Percentiles rank a stretch among this genome's conserved stretches.
These are phyloP conservation scores for Physella acuta DNA, from an alignment of 1,140 invertebrate genomes.

Conservation along the genomic window DNA sequence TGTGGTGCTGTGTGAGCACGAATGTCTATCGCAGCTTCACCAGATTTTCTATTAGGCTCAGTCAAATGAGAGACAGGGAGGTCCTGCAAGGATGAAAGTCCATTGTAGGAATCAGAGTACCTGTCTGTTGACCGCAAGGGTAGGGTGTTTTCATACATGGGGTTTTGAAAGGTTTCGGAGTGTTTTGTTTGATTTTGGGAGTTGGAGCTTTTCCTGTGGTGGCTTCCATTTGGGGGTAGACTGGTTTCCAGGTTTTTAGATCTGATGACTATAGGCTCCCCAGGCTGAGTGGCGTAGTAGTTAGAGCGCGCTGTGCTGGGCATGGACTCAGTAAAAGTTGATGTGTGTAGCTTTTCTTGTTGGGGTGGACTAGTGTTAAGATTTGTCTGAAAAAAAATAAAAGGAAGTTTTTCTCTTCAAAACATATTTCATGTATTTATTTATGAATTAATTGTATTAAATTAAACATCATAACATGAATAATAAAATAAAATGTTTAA, in stretches of 20 bases:
- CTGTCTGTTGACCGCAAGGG: neutral
- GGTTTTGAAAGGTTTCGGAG: conserved; percentile 7
- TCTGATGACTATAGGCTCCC: conserved; percentile 29
- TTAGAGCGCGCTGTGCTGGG: conserved; percentile 10
- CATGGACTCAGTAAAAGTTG: conserved; percentile 20
- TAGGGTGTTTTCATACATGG: neutral
- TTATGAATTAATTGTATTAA: neutral
- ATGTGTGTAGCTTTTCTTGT: conserved; percentile 16
- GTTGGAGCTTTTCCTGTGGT: neutral
- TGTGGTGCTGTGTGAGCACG: conserved; percentile 22
- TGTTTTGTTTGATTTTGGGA: neutral
- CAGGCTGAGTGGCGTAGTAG: conserved; percentile 27
- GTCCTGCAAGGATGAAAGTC: conserved; percentile 8
- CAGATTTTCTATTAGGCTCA: neutral
- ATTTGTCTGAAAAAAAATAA: conserved; percentile 26
- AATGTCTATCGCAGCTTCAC: neutral
- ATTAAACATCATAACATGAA: neutral
- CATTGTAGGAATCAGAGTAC: conserved; percentile 9
- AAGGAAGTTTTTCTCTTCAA: neutral
- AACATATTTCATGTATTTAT: neutral
- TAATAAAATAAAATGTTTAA: neutral
- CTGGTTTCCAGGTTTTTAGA: conserved; percentile 8
- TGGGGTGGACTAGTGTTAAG: conserved; percentile 9
- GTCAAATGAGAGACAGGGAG: neutral
- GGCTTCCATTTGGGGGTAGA: neutral